Evolutionary conservation across 2,888 invertebrate species (phyloP).

Genomic region (Epinotia nisella): DNA sequence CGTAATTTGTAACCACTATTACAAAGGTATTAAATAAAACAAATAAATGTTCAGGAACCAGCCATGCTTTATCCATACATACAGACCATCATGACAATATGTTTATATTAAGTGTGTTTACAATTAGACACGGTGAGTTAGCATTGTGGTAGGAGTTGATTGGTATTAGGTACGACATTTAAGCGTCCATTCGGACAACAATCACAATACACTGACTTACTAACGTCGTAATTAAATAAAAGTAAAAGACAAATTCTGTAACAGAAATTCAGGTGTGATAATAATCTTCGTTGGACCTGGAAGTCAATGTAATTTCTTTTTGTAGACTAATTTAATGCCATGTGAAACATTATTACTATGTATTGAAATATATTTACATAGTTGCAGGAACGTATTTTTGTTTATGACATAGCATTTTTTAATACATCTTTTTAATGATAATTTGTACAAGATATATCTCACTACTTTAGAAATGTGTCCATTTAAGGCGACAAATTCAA

Average conservation of each 20-base stretch:
- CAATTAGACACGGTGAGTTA: constrained; percentile 40
- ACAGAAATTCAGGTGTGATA: constrained; percentile 41
- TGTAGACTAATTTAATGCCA: background rate
- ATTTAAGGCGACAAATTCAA: background rate
- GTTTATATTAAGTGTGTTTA: constrained; percentile 7
- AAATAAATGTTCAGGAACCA: background rate
- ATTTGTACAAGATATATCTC: background rate
- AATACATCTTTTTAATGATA: background rate
- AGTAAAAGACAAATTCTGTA: constrained; percentile 36
- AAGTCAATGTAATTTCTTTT: background rate
- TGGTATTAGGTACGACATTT: constrained; percentile 33
- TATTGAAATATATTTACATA: too few species aligned
- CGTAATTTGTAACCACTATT: background rate
- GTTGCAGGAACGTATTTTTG: background rate
- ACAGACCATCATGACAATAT: constrained; percentile 30
- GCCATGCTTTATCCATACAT: background rate
- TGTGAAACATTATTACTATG: too few species aligned
- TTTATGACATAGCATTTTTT: background rate
- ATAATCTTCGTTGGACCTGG: background rate
- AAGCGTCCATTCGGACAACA: constrained; percentile 21
- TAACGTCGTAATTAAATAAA: constrained; percentile 22
- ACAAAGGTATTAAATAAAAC: background rate
- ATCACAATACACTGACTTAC: constrained; percentile 38
- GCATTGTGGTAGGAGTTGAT: constrained; percentile 29
- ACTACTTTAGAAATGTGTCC: background rate